Evolutionary conservation across 2,797 vertebrate genomes (phyloP).

Genomic region (Luscinia luscinia): DNA sequence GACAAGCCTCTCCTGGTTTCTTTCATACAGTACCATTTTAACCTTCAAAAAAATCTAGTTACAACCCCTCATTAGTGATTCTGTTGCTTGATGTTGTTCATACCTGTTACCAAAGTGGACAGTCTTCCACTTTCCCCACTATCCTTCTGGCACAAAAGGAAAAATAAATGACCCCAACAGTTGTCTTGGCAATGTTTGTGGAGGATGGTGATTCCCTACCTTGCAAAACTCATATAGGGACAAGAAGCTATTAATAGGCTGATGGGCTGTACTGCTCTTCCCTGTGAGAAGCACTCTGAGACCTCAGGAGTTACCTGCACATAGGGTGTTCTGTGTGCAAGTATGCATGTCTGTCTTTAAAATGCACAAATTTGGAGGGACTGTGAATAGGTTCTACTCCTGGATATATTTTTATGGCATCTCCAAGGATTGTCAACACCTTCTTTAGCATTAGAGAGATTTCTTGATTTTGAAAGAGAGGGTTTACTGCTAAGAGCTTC

Average conservation of each 20-base stretch:
- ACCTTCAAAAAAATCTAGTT: background rate
- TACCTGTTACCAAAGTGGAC: background rate
- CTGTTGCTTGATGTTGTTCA: background rate
- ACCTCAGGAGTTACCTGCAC: background rate
- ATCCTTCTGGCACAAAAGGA: background rate
- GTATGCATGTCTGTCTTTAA: background rate
- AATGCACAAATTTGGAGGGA: conserved; percentile 29
- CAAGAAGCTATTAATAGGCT: background rate
- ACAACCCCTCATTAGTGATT: background rate
- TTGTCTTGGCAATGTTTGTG: background rate
- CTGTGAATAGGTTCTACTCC: background rate
- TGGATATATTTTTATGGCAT: background rate
- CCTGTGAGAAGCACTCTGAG: background rate
- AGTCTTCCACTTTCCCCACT: background rate
- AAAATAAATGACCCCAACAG: background rate
- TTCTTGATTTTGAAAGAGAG: background rate
- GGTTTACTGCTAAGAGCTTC: background rate
- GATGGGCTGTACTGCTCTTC: background rate
- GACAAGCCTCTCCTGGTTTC: background rate
- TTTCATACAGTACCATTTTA: background rate
- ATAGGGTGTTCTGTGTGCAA: background rate
- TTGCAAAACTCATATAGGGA: background rate
- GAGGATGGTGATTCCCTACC: background rate
- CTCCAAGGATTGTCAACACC: background rate
- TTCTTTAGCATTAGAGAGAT: background rate